Base-by-base conservation (phyloP, 53 echinoderm and acorn worm species). In the Zoroaster sp. region DNA sequence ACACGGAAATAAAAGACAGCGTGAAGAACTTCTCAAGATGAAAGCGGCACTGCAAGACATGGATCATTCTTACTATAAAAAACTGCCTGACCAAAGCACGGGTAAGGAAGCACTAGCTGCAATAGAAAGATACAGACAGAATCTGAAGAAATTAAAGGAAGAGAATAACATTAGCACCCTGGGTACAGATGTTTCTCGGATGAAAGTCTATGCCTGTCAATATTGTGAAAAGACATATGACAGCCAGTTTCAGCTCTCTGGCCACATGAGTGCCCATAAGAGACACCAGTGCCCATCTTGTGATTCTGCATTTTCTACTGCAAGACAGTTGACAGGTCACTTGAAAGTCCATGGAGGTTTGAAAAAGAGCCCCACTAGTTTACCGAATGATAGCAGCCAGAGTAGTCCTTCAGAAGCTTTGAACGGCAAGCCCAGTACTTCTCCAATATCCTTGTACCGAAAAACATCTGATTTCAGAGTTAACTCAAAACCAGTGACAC, bases 211-310 rank as follows among this genome's bases (percentile, higher is more conserved):
- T 83, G 74, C 37, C 30, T 92, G 92, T 45, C 92, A 83, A 40
- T 69, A 88, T 12, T 92, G 92, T 75, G 51, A 68, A 13, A 92
- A 69, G 70, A 49, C 71, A 9, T 89, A 88, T 43, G 59, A 75
- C 13, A 82, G 74, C 77, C 89, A 89, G 69, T 35, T 80, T 25
- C 88, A 92, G 71, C 49, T 92, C 15, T 82, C 89, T 18, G 72
- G 82, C 41, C 92, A 92, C 78, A 92, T 88, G 92, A 83, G 68
- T 34, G 18, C 49, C 44, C 92, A 92, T 82, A 83, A 77, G 42
- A 68, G 70, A n/a, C 76, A 83, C 75, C 35, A 77, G 1, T 92
- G 88, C 67, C 69, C 83, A 42, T 55, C 89, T 0, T 88, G 85
- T 32, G 18, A 30, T 14, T 35, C 40, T 30, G 32, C 72, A 13